Conservation (phyloP, 2,888 invertebrate species). For the Tiliacea aurago region DNA sequence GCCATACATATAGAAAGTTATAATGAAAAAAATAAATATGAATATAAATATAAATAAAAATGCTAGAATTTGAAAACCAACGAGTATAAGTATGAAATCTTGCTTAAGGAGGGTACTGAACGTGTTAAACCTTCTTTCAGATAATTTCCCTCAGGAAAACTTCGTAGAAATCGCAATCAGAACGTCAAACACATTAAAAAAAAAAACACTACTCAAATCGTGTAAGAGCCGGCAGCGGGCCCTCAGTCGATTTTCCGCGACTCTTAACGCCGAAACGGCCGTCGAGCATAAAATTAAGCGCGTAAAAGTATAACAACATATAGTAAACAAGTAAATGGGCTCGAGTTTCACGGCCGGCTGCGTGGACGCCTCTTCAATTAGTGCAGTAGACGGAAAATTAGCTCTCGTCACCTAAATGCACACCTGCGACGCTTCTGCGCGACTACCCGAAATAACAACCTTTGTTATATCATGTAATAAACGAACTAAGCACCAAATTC, state of each 20-base stretch:
- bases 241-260: slow-evolving; percentile 48
- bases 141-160: slow-evolving; percentile 40
- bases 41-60: too few species aligned
- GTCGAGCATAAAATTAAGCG: slow-evolving; percentile 59
- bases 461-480: slow-evolving; percentile 29
- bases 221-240: slow-evolving; percentile 5
- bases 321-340: slow-evolving; percentile 34
- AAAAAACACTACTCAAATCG: slow-evolving; percentile 29
- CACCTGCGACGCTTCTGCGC: slow-evolving; percentile 56
- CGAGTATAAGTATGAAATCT: too few species aligned
- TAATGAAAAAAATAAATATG: too few species aligned
- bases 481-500: slow-evolving; percentile 11
- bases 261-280: slow-evolving; percentile 44
- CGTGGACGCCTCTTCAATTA: slow-evolving; percentile 75
- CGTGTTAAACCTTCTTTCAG: slow-evolving; percentile 6
- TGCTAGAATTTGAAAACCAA: too few species aligned
- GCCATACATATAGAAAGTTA: too few species aligned
- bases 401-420: slow-evolving; percentile 66
- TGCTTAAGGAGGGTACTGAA: too few species aligned
- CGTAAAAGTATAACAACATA: slow-evolving; percentile 50
- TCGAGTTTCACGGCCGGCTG: slow-evolving; percentile 65
- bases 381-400: slow-evolving; percentile 83
- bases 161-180: slow-evolving; percentile 20
- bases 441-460: slow-evolving; percentile 57
- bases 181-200: slow-evolving; percentile 38